Evolutionary conservation across 1,140 invertebrate genomes (phyloP).

Genomic region (Helicoverpa zea): DNA sequence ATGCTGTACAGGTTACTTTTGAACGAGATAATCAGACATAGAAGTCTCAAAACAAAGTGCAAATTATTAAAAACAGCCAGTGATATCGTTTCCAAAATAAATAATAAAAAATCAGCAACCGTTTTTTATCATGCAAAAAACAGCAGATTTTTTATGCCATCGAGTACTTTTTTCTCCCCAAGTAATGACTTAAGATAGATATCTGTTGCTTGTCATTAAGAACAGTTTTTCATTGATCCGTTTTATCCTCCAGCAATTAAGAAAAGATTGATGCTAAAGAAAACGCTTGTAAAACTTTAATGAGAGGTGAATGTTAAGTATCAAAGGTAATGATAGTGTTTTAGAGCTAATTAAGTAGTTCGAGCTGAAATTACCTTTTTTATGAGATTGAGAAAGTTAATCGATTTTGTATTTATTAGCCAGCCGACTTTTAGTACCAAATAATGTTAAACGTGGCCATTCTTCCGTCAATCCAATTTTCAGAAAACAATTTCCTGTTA

Average conservation of each 20-base stretch:
- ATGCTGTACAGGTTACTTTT: too few relatives aligned
- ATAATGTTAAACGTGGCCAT: too few relatives aligned
- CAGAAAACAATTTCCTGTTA: neutral
- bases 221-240: neutral
- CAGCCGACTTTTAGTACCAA: too few relatives aligned
- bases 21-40: too few relatives aligned
- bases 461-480: neutral
- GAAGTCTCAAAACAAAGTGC: too few relatives aligned
- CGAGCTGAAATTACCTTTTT: neutral
- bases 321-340: neutral
- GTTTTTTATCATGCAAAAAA: too few relatives aligned
- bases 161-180: too few relatives aligned
- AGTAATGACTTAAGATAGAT: neutral
- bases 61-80: too few relatives aligned
- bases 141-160: too few relatives aligned
- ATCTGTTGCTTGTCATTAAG: conserved; percentile 7
- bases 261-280: neutral
- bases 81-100: too few relatives aligned
- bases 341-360: neutral
- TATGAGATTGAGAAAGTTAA: neutral
- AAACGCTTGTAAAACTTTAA: conserved; percentile 6
- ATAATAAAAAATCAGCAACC: too few relatives aligned
- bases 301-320: neutral
- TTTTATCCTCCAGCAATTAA: conserved; percentile 18
- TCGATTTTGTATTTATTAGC: too few relatives aligned